These are phyloP conservation scores for Petrocephalus microphthalmus DNA, from an alignment of 2,113 vertebrate species.

Conservation along the genomic window DNA sequence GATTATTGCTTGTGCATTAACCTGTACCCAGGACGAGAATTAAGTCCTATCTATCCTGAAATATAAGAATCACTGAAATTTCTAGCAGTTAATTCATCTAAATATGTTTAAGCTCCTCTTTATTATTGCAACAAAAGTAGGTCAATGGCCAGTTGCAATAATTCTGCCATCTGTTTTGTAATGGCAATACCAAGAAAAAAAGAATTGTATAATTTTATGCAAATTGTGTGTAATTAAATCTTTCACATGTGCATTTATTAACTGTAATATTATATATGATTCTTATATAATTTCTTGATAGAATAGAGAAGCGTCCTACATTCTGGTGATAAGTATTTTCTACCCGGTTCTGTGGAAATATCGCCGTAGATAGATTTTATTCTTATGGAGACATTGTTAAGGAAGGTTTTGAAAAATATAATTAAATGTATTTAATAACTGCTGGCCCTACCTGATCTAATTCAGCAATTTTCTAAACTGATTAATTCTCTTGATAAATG, in stretches of 20 bases:
- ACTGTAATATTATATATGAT: neutral
- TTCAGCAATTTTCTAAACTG: conserved; percentile 48
- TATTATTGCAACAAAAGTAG: neutral
- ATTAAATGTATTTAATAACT: conserved; percentile 43
- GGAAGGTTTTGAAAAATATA: conserved; percentile 28
- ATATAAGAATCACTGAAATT: neutral
- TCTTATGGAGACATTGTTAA: conserved; percentile 3
- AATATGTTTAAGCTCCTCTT: neutral
- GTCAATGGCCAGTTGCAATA: neutral
- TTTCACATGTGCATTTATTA: neutral
- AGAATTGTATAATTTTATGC: conserved; percentile 12
- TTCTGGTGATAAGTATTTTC: conserved; percentile 17
- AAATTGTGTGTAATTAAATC: conserved; percentile 14
- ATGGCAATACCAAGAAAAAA: neutral
- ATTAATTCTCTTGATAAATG: conserved; percentile 71
- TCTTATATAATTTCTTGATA: neutral
- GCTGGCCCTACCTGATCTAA: conserved; percentile 34
- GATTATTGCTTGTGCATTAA: neutral
- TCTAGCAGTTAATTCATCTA: neutral
- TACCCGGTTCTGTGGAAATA: conserved; percentile 6
- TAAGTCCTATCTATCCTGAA: neutral
- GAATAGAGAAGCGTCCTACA: neutral
- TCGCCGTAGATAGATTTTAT: conserved; percentile 1
- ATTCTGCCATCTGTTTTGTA: neutral
- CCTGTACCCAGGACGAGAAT: neutral